Evolutionary conservation across 2,113 vertebrate species (phyloP).

Genomic region (Platichthys stellatus): DNA sequence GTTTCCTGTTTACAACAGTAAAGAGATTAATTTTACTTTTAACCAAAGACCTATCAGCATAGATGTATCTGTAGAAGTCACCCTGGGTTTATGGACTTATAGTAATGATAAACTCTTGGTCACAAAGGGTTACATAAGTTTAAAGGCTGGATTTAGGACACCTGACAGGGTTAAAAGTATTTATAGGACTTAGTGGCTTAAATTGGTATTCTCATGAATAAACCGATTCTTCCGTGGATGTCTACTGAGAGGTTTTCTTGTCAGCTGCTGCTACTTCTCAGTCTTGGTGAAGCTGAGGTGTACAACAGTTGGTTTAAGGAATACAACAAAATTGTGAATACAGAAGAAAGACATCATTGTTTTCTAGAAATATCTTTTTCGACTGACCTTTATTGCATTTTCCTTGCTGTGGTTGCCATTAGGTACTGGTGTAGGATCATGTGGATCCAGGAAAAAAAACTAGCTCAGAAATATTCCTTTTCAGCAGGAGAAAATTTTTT

Average conservation of each 20-base stretch:
- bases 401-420: not conserved
- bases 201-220: not conserved
- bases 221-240: constrained; percentile 1
- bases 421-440: not conserved
- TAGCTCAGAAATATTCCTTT: not conserved
- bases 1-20: no score
- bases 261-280: not conserved
- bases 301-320: constrained; percentile 30
- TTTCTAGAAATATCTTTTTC: constrained; percentile 25
- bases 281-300: constrained; percentile 7
- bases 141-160: constrained; percentile 12
- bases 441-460: constrained; percentile 3
- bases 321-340: constrained; percentile 8
- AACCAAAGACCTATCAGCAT: no score
- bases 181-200: not conserved
- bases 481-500: not conserved
- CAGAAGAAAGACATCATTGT: constrained; percentile 12
- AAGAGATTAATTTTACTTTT: no score
- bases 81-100: not conserved
- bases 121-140: not conserved
- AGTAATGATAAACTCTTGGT: not conserved
- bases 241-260: not conserved
- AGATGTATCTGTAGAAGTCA: no score
- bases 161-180: not conserved
- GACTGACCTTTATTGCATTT: not conserved